Conservation (phyloP, 2,797 vertebrate genomes). For the Myripristis murdjan region DNA sequence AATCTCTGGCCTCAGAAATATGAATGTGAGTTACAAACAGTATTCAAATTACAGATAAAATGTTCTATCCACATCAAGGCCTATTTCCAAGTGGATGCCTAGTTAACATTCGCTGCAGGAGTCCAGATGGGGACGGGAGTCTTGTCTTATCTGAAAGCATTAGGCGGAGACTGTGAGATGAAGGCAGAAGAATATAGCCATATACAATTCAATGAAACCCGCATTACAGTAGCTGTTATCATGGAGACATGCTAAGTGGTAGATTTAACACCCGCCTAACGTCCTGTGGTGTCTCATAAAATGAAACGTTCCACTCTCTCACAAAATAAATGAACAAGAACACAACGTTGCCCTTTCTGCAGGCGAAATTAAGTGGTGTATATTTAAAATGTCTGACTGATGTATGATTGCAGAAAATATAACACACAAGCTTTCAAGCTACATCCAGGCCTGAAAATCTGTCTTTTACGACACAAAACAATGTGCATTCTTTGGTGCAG, state of each 20-base stretch:
- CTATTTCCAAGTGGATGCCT: slow-evolving; percentile 21
- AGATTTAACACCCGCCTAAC: slow-evolving; percentile 25
- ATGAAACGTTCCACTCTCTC: not conserved
- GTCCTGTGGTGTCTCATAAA: slow-evolving; percentile 10
- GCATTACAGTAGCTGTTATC: not conserved
- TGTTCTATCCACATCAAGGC: not conserved
- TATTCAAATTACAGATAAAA: not conserved
- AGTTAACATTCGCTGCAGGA: slow-evolving; percentile 17
- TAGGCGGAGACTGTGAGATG: slow-evolving; percentile 4
- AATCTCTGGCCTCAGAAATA: not conserved
- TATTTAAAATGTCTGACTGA: not conserved
- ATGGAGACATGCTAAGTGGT: slow-evolving; percentile 1
- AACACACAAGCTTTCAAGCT: not conserved
- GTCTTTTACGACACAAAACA: slow-evolving; percentile 21
- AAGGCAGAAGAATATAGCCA: slow-evolving; percentile 6
- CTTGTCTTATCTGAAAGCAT: slow-evolving; percentile 33
- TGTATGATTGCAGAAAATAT: not conserved
- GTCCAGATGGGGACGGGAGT: not conserved
- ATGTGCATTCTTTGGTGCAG: too few species aligned
- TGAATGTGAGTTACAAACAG: not conserved
- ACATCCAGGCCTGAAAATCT: not conserved
- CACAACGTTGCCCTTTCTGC: slow-evolving; percentile 6
- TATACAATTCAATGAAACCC: slow-evolving; percentile 26
- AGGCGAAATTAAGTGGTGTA: not conserved
- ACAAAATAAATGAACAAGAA: slow-evolving; percentile 22